A percentile compares a stretch with the other conserved stretches of the same genome.
Conservation (phyloP, 2,888 invertebrate species). For the Eupeodes latifasciatus region DNA sequence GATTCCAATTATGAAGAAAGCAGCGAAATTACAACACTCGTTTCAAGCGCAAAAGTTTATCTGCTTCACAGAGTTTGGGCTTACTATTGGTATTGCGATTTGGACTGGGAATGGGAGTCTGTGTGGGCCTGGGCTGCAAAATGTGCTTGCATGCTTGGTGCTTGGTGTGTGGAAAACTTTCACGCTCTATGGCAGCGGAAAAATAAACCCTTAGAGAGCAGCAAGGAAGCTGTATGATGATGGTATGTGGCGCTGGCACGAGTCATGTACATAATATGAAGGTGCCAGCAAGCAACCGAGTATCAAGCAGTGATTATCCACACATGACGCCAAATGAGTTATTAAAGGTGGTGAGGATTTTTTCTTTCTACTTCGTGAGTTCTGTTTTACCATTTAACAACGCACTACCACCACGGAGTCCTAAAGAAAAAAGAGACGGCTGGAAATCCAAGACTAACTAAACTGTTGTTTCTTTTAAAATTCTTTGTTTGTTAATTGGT, state of each 20-base stretch:
- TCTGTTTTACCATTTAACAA: background rate
- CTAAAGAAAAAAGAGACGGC: no score
- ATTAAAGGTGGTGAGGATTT: slow-evolving; percentile 46
- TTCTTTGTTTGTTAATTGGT: slow-evolving; percentile 7
- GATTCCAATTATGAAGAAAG: slow-evolving; percentile 72
- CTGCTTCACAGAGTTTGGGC: slow-evolving; percentile 29
- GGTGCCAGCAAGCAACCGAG: slow-evolving; percentile 16
- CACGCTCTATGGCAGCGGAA: slow-evolving; percentile 17
- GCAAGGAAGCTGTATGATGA: background rate
- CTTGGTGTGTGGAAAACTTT: background rate
- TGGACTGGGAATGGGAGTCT: background rate
- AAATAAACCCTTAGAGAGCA: slow-evolving; percentile 10
- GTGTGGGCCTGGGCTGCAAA: background rate
- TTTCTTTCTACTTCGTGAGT: slow-evolving; percentile 14
- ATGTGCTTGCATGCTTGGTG: background rate
- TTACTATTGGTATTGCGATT: background rate
- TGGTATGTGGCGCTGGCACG: background rate
- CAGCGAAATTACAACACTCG: slow-evolving; percentile 62
- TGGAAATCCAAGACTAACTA: slow-evolving; percentile 28
- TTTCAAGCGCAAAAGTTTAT: slow-evolving; percentile 63
- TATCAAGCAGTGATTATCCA: slow-evolving; percentile 65
- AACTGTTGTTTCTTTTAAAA: slow-evolving; percentile 11
- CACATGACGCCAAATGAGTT: slow-evolving; percentile 70
- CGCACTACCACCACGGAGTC: background rate
- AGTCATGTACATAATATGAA: background rate